Conservation (phyloP, 2,888 invertebrate species). For the Caenorhabditis uteleia region DNA sequence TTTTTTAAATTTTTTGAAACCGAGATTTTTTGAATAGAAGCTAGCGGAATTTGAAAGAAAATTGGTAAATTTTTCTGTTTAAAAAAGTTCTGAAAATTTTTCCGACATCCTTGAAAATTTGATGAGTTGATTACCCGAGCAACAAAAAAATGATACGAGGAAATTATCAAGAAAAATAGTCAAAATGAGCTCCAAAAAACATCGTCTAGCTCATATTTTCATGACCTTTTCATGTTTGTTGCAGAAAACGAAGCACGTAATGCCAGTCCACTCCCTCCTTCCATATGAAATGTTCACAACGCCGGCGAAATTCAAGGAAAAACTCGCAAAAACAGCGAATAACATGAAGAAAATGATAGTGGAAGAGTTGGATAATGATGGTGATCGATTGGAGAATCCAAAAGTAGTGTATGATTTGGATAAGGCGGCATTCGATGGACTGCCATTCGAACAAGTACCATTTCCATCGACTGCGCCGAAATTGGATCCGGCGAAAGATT, state of each 20-base stretch:
- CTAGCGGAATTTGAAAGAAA: no score
- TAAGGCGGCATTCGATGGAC: constrained; percentile 20
- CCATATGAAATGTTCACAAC: constrained; percentile 34
- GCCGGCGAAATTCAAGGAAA: constrained; percentile 5
- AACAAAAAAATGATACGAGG: no score
- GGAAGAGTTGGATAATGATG: constrained; percentile 78
- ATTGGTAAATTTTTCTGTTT: no score
- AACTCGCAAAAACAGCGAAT: constrained; percentile 19
- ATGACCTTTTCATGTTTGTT: no score
- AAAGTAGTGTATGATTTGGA: constrained; percentile 80
- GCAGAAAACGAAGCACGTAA: constrained; percentile 21
- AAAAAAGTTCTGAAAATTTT: no score
- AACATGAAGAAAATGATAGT: constrained; percentile 73
- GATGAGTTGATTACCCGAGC: no score
- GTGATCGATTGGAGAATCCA: constrained; percentile 75
- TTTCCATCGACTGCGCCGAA: constrained; percentile 27
- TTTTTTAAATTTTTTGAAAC: no score
- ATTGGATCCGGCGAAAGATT: constrained; percentile 64
- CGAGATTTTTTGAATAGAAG: no score
- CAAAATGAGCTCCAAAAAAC: no score
- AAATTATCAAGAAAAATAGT: no score
- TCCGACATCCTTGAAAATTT: no score
- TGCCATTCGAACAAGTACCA: constrained; percentile 8
- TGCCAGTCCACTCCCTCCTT: constrained; percentile 28
- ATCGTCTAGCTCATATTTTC: no score